Base-by-base conservation (phyloP, 2,888 invertebrate genomes). In the Ophion ellenae region DNA sequence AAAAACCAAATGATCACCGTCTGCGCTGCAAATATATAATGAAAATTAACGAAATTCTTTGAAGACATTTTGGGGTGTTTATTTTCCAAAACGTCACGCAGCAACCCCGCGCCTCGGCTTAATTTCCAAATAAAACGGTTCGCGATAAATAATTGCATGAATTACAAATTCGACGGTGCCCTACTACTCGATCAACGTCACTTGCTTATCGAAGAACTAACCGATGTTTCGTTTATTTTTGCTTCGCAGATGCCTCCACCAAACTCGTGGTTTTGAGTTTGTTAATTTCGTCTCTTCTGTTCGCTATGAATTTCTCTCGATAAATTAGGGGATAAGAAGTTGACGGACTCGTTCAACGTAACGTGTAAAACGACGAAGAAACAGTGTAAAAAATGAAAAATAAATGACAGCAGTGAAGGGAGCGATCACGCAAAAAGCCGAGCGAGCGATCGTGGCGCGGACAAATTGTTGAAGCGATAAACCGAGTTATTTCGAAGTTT, bases 381-480 rank as follows among this genome's bases (percentile, higher is more conserved):
- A 36, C 14, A 59, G 80, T 59, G 24, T 67, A 47, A 36, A 24
- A 24, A 67, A 75, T 14, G 63, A 47, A n/a, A 10, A 66, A 61
- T 45, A 69, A 32, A 81, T 78, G 80, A 63, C 20, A 63, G 70
- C 53, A n/a, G 57, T 10, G 36, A n/a, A 28, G 28, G 32, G 11
- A 76, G 53, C 61, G 79, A 67, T 77, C 24, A 28, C 61, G 17
- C 24, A 17, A 71, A 64, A 79, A 73, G 74, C 40, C 20, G 67
- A 73, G 74, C 63, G 74, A 70, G 57, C 66, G 64, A 83, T 75
- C 63, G 69, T 67, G 63, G 59, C 64, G 59, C 73, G 82, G 89
- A 87, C 85, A 89, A 90, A 90, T 89, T 89, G 86, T 87, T 85
- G 73, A 64, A 76, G 73, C 84, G 84, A 85, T 79, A 80, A 87